Evolutionary conservation across 2,113 vertebrate species (phyloP).

Genomic region (Channa maculata): DNA sequence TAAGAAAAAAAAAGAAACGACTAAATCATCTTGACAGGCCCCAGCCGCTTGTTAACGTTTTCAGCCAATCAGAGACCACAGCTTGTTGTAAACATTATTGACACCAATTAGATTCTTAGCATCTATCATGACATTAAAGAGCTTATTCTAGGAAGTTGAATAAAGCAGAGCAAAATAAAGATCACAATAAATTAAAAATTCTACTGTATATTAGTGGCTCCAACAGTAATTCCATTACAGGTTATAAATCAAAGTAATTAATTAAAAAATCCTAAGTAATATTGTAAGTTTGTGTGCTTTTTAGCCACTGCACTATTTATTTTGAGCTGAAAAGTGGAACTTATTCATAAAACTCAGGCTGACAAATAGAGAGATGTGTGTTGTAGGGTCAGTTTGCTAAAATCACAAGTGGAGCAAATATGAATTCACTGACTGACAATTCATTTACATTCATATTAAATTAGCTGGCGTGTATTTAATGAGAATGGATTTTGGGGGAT

Average conservation of each 20-base stretch:
- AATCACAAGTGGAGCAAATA: conserved; percentile 46
- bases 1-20: no score
- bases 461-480: conserved; percentile 77
- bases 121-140: not conserved
- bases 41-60: not conserved
- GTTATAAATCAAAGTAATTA: no score
- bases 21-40: no score
- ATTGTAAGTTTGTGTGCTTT: no score
- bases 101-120: not conserved
- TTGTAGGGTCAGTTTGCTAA: conserved; percentile 15
- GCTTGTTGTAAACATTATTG: not conserved
- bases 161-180: no score
- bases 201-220: no score
- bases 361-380: conserved; percentile 7
- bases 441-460: conserved; percentile 77
- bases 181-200: no score
- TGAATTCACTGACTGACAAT: conserved; percentile 61
- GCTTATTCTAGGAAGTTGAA: not conserved
- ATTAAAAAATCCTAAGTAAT: no score
- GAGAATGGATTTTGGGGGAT: conserved; percentile 63
- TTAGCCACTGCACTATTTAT: no score
- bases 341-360: conserved; percentile 6
- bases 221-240: no score
- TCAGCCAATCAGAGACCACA: not conserved
- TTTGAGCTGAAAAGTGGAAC: no score